These are phyloP conservation scores for Pelochelys cantorii DNA, from an alignment of 2,797 vertebrate genomes.

Conservation along the genomic window DNA sequence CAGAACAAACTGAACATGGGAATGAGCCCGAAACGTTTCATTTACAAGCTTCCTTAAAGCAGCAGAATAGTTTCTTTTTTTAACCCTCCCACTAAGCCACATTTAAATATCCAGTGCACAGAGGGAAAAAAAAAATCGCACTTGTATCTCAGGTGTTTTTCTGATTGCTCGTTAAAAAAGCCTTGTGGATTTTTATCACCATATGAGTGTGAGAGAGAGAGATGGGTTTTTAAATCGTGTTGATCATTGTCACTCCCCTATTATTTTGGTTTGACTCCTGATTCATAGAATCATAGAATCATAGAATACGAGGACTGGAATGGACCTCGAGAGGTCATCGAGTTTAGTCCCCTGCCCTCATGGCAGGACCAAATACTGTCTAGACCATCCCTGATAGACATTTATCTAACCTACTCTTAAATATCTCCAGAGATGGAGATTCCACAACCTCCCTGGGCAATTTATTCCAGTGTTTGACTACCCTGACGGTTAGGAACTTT, in stretches of 20 bases:
- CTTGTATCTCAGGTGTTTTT: not conserved
- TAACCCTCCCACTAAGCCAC: not conserved
- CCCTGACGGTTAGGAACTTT: too few relatives aligned
- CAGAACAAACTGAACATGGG: not conserved
- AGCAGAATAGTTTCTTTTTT: not conserved
- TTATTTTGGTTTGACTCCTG: not conserved
- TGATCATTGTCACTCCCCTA: not conserved
- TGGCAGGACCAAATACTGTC: too few relatives aligned
- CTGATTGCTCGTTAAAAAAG: not conserved
- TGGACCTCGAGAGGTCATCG: too few relatives aligned
- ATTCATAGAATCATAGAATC: too few relatives aligned
- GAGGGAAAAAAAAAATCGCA: not conserved
- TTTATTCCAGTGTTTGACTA: too few relatives aligned
- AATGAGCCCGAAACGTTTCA: not conserved
- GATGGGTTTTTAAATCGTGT: not conserved
- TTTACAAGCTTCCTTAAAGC: not conserved
- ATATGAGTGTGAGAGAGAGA: too few relatives aligned
- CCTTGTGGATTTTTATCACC: not conserved
- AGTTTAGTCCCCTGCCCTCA: too few relatives aligned
- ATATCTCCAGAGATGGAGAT: too few relatives aligned
- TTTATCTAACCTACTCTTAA: too few relatives aligned
- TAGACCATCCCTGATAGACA: too few relatives aligned
- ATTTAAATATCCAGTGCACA: not conserved
- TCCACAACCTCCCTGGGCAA: too few relatives aligned
- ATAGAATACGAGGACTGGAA: too few relatives aligned